These are phyloP conservation scores for Drosophila siamana DNA, from an alignment of 2,888 invertebrate genomes.

Conservation along the genomic window DNA sequence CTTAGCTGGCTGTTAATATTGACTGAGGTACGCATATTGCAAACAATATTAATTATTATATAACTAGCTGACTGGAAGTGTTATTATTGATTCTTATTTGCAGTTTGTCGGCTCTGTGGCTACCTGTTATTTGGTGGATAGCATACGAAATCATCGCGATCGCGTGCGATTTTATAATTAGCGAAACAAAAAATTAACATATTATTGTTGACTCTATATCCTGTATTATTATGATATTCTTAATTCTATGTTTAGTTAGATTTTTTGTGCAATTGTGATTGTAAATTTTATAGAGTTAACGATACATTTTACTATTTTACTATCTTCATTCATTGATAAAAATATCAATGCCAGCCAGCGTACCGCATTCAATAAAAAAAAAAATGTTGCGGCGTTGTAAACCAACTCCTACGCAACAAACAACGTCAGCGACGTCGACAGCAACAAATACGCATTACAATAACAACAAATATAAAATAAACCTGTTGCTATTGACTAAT, in stretches of 20 bases:
- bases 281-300: conserved; percentile 46
- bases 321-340: conserved; percentile 70
- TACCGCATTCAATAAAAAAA: conserved; percentile 24
- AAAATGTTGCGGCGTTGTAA: conserved; percentile 48
- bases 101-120: conserved; percentile 78
- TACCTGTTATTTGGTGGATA: conserved; percentile 79
- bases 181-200: conserved; percentile 20
- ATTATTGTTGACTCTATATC: conserved; percentile 31
- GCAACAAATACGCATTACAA: conserved; percentile 12
- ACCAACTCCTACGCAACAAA: conserved; percentile 52
- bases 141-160: conserved; percentile 81
- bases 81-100: not conserved
- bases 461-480: conserved; percentile 41
- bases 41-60: conserved; percentile 4
- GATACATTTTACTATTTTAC: conserved; percentile 24
- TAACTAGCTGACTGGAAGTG: not conserved
- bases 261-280: conserved; percentile 62
- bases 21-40: conserved; percentile 62
- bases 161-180: conserved; percentile 81
- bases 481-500: conserved; percentile 70
- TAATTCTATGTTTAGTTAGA: conserved; percentile 39
- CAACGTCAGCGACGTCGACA: conserved; percentile 14
- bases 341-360: conserved; percentile 47
- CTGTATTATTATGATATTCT: conserved; percentile 40
- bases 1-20: conserved; percentile 79